phyloP scores from a whole-genome alignment of 2,888 invertebrate species.

The Linnaemya vulpina region DNA sequence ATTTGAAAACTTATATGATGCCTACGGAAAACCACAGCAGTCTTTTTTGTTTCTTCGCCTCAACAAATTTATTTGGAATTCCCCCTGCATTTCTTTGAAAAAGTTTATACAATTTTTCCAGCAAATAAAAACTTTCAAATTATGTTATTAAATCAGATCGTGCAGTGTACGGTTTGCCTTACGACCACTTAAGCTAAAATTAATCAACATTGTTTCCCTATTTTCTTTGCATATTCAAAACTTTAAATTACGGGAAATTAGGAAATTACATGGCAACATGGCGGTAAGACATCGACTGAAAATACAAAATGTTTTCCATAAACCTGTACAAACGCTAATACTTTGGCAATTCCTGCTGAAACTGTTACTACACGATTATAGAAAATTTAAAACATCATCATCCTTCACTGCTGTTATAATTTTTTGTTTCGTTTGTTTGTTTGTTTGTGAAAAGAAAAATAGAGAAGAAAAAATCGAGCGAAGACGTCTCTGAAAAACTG shows the following conservation, averaged over 20 bases:
- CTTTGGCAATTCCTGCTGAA: background rate
- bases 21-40: too few species aligned
- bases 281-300: slow-evolving; percentile 47
- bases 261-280: slow-evolving; percentile 66
- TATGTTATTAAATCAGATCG: slow-evolving; percentile 24
- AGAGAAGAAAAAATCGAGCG: slow-evolving; percentile 3
- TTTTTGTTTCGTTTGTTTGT: background rate
- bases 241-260: slow-evolving; percentile 69
- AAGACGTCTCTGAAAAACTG: slow-evolving; percentile 29
- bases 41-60: too few species aligned
- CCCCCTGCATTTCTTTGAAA: background rate
- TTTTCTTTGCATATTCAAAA: slow-evolving; percentile 64
- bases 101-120: background rate
- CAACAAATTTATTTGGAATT: background rate
- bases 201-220: slow-evolving; percentile 70
- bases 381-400: slow-evolving; percentile 43
- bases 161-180: slow-evolving; percentile 11
- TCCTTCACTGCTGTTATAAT: background rate
- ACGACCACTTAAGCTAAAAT: slow-evolving; percentile 60
- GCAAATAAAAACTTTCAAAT: background rate
- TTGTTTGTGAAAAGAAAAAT: background rate
- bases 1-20: too few species aligned
- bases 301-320: slow-evolving; percentile 39
- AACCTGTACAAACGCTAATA: slow-evolving; percentile 50
- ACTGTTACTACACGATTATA: slow-evolving; percentile 31